A percentile compares a stretch with the other conserved stretches of the same genome.
Conservation (phyloP, 2,113 vertebrate genomes). For the Crotalus horridus region DNA sequence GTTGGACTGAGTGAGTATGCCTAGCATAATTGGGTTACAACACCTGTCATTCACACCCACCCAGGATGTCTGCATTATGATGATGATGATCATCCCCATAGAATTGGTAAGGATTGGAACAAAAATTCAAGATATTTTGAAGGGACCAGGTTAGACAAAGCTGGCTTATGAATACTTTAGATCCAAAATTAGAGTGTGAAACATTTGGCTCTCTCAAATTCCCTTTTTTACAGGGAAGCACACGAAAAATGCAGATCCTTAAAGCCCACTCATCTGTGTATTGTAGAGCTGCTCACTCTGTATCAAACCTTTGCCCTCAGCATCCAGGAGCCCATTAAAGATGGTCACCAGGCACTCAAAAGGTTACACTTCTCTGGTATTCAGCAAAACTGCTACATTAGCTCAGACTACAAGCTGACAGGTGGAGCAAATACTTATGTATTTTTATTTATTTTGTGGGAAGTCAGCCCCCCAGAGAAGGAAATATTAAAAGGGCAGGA, state of each 20-base stretch:
- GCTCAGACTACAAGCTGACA: not conserved
- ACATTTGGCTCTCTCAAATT: not conserved
- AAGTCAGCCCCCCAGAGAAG: too few species aligned
- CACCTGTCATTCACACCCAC: not conserved
- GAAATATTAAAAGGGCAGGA: too few species aligned
- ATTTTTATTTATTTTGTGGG: not conserved
- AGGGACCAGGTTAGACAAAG: not conserved
- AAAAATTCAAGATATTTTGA: not conserved
- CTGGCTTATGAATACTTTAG: not conserved
- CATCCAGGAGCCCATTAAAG: not conserved
- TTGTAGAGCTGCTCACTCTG: not conserved
- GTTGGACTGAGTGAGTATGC: not conserved
- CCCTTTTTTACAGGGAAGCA: not conserved
- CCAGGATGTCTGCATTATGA: not conserved
- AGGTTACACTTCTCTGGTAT: not conserved
- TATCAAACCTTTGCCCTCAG: not conserved
- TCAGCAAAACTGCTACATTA: not conserved
- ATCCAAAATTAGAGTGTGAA: not conserved
- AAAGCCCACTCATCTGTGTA: not conserved
- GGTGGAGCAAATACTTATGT: not conserved
- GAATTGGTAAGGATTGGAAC: not conserved
- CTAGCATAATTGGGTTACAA: not conserved
- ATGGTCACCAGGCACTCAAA: not conserved
- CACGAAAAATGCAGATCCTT: not conserved
- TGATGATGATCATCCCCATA: not conserved